phyloP scores from a whole-genome alignment of 2,888 invertebrate genomes.

The Tridacna gigas region DNA sequence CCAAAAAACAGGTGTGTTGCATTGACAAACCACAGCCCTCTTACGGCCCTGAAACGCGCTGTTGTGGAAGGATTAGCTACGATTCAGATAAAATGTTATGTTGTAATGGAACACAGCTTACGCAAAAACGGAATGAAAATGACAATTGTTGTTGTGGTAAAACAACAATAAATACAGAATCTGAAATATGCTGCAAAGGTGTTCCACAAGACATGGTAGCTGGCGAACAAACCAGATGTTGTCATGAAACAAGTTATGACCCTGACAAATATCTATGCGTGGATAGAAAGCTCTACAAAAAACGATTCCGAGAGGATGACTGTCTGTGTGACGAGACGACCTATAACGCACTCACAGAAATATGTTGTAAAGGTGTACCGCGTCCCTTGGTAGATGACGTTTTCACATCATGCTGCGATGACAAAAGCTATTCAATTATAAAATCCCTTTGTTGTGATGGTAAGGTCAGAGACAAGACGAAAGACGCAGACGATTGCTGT shows the following conservation, averaged over 20 bases:
- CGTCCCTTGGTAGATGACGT: constrained; percentile 34
- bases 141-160: constrained; percentile 55
- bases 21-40: constrained; percentile 41
- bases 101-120: constrained; percentile 42
- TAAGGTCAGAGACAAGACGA: constrained; percentile 44
- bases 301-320: constrained; percentile 51
- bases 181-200: constrained; percentile 51
- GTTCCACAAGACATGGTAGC: constrained; percentile 38
- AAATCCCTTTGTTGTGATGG: constrained; percentile 52
- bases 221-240: constrained; percentile 49
- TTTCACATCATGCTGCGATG: constrained; percentile 51
- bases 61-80: constrained; percentile 52
- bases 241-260: constrained; percentile 43
- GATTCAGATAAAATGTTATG: constrained; percentile 38
- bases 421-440: constrained; percentile 31
- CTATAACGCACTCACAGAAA: constrained; percentile 53
- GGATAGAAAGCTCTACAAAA: constrained; percentile 18
- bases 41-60: constrained; percentile 38
- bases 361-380: constrained; percentile 49
- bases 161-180: constrained; percentile 41
- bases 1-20: constrained; percentile 52
- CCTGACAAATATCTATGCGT: constrained; percentile 43
- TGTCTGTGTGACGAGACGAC: constrained; percentile 50
- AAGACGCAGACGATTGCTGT: constrained; percentile 46
- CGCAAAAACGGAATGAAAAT: constrained; percentile 21